Conservation (phyloP, 2,888 invertebrate species). For the Adelphocoris suturalis region DNA sequence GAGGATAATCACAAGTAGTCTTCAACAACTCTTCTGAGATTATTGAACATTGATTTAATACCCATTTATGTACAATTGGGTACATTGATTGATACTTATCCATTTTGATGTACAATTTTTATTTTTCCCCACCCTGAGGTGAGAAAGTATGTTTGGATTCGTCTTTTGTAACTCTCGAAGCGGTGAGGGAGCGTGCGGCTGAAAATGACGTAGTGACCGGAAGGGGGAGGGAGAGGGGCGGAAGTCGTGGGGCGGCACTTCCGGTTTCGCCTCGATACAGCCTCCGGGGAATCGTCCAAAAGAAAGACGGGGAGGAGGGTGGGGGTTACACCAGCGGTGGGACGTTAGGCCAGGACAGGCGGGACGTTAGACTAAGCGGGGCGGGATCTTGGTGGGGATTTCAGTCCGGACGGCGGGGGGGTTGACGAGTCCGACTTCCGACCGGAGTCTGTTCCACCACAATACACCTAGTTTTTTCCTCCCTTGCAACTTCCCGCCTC, state of each 20-base stretch:
- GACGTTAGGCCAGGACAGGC: not conserved
- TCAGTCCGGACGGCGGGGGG: not conserved
- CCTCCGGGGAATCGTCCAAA: not conserved
- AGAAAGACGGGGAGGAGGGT: not conserved
- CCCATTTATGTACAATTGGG: no score
- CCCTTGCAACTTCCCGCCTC: not conserved
- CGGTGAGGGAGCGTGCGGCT: not conserved
- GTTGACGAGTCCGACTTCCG: not conserved
- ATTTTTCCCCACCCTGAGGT: not conserved
- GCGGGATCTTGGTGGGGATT: no score
- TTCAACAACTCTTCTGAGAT: no score
- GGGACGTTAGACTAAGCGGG: no score
- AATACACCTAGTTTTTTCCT: conserved; percentile 18
- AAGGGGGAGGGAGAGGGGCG: conserved; percentile 26
- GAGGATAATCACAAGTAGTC: no score
- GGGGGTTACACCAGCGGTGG: not conserved
- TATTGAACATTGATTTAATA: no score
- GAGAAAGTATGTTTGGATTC: no score
- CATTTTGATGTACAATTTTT: not conserved
- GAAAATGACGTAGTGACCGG: conserved; percentile 65
- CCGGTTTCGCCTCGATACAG: not conserved
- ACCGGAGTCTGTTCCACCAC: conserved; percentile 11
- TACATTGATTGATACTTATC: no score
- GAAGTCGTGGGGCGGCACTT: not conserved
- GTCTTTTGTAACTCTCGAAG: no score